Base-by-base conservation (phyloP, 2,888 invertebrate genomes). In the Hydrotaea diabolus region DNA sequence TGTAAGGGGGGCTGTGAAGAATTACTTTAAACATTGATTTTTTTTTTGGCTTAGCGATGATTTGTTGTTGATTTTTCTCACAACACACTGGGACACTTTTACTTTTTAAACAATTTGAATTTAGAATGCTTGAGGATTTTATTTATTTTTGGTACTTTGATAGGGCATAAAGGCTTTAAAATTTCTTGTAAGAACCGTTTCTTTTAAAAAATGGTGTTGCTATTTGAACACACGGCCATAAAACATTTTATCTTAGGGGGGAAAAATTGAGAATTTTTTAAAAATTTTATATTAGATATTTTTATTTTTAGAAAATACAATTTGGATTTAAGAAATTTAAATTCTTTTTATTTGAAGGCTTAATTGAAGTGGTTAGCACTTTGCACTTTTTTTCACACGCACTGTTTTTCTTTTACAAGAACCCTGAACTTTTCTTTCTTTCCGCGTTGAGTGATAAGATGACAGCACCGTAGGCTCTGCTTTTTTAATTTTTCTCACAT, bases 1-100 rank as follows among this genome's bases (percentile, higher is more conserved):
- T 59, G 26, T 26, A 11, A 21, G 26, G 15, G 23, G 59, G 59
- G 23, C 1, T 8, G 15, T 26, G 76, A 77, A 73, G 73, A 80
- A 77, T 80, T 80, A 84, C 83, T 84, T 84, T 80, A 13, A 57
- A 46, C 75, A 81, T 81, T 75, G 57, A 81, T 39, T 75, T 71
- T 72, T 31, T 59, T 76, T 55, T 21, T 21, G 21, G 62, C 59
- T 21, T 21, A 15, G 62, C 59, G 49, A 23, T 39, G 17, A 46
- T 69, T 49, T 46, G 43, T 49, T 21, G 69, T 46, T 49, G 43
- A 19, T 49, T 43, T 49, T 17, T 46, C 15, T 15, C 49, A 69
- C n/a, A n/a, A n/a, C 21, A 66, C 64, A 71, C 46, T 15, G 2
- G 4, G 2, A 13, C 59, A 59, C 59, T 62, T 62, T 62, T 36